These are phyloP conservation scores for Drepanosiphum platanoidis DNA, from an alignment of 2,888 invertebrate species.

Conservation along the genomic window DNA sequence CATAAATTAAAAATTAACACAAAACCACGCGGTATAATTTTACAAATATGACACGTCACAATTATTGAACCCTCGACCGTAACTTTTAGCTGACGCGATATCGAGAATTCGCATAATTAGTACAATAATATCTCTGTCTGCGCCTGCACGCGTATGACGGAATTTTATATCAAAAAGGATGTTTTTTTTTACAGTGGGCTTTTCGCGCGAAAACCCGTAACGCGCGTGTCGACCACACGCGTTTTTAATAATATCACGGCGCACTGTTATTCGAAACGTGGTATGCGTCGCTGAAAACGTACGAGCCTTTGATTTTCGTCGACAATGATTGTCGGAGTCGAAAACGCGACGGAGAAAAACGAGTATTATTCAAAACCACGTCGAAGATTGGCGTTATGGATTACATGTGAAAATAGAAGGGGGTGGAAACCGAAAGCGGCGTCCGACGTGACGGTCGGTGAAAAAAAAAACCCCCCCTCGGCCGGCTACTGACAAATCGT, in stretches of 20 bases:
- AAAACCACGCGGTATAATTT: background rate
- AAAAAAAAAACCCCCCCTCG: background rate
- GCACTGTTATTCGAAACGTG: background rate
- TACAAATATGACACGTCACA: background rate
- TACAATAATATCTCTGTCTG: too few relatives aligned
- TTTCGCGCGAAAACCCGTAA: background rate
- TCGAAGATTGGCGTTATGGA: background rate
- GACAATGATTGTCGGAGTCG: background rate
- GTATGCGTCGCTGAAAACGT: background rate
- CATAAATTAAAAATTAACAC: background rate
- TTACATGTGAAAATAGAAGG: background rate
- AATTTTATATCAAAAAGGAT: background rate
- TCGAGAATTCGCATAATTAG: too few relatives aligned
- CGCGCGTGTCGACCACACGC: background rate
- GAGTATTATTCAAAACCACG: background rate
- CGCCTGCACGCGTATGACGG: too few relatives aligned
- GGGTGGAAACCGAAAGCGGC: background rate
- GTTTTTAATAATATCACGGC: too few relatives aligned
- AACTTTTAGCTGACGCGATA: too few relatives aligned
- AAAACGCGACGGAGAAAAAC: background rate
- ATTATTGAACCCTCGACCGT: too few relatives aligned
- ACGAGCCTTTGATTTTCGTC: background rate
- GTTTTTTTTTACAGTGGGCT: background rate
- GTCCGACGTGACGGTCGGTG: too few relatives aligned
- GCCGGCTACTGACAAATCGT: conserved; percentile 7